A percentile compares a stretch with the other conserved stretches of the same genome.
Conservation (phyloP, 1,140 invertebrate genomes). For the Zophobas morio region DNA sequence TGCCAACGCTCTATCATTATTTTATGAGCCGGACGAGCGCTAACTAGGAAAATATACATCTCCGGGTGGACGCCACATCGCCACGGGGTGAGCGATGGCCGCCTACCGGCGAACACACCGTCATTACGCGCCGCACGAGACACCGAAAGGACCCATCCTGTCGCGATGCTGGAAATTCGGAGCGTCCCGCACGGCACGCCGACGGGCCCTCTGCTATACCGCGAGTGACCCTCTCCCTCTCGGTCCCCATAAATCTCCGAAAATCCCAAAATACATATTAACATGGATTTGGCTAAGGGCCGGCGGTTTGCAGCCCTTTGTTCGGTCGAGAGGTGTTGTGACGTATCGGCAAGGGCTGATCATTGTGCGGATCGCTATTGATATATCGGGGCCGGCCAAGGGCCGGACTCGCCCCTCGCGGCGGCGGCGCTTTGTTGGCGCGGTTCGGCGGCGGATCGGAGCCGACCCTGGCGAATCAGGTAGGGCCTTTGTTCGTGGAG, state of each 20-base stretch:
- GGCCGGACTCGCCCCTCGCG: conserved; percentile 21
- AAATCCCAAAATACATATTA: conserved; percentile 58
- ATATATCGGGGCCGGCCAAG: conserved; percentile 55
- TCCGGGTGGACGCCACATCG: no score
- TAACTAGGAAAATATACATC: conserved; percentile 5
- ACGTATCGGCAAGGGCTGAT: conserved; percentile 57
- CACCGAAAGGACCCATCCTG: no score
- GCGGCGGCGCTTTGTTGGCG: conserved; percentile 29
- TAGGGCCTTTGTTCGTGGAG: conserved; percentile 51
- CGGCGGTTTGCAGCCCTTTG: conserved; percentile 54
- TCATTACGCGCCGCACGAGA: no score
- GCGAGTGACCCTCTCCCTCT: conserved; percentile 6
- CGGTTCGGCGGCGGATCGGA: conserved; percentile 35
- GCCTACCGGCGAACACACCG: no score
- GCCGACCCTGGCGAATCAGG: conserved; percentile 43
- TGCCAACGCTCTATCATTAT: conserved; percentile 30
- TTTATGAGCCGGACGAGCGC: neutral
- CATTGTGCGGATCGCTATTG: conserved; percentile 56
- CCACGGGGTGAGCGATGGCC: no score
- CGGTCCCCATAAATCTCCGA: conserved; percentile 57
- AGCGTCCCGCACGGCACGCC: no score
- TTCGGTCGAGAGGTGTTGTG: conserved; percentile 61
- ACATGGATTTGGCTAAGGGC: conserved; percentile 60
- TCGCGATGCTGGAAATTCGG: no score
- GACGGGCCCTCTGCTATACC: no score